Evolutionary conservation across 2,888 invertebrate species (phyloP).

Genomic region (Escarpia spicata): DNA sequence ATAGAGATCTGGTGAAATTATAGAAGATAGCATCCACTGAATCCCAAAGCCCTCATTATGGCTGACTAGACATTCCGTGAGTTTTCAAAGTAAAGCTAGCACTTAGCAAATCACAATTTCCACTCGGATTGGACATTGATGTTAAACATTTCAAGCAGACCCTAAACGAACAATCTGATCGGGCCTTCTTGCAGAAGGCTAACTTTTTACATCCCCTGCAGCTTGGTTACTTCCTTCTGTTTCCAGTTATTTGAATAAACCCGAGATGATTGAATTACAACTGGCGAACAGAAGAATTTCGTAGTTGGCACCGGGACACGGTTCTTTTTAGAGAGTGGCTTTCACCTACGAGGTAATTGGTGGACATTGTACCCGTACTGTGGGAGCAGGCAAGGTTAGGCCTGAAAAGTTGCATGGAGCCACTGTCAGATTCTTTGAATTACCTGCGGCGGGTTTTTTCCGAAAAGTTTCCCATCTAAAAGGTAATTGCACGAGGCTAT

Average conservation of each 20-base stretch:
- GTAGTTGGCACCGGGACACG: background rate
- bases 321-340: background rate
- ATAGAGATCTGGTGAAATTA: background rate
- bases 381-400: background rate
- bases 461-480: background rate
- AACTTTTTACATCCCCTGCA: background rate
- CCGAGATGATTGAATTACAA: background rate
- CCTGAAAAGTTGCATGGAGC: background rate
- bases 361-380: background rate
- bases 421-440: slow-evolving; percentile 16
- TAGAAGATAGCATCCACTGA: background rate
- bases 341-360: background rate
- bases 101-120: background rate
- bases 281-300: background rate
- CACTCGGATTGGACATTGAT: background rate
- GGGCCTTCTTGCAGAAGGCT: background rate
- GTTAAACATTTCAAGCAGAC: background rate
- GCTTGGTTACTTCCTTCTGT: background rate
- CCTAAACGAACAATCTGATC: background rate
- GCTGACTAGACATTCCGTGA: background rate
- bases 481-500: background rate
- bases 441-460: background rate
- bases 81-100: background rate
- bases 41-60: background rate
- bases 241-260: slow-evolving; percentile 3